Conservation (phyloP, 2,113 vertebrate genomes). For the Pelusios castaneus region DNA sequence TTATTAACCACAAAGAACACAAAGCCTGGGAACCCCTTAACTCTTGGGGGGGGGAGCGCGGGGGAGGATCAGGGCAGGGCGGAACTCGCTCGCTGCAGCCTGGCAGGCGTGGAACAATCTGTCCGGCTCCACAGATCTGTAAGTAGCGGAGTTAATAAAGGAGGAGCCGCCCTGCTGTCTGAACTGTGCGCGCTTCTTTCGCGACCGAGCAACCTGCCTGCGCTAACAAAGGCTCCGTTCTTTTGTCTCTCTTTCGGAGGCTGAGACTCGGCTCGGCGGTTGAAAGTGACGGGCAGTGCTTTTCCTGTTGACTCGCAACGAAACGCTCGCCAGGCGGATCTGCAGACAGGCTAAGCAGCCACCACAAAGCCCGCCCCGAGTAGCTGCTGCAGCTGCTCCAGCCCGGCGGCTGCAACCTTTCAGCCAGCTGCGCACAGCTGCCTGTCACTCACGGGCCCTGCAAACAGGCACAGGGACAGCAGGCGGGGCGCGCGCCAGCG, state of each 20-base stretch:
- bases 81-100: not conserved
- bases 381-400: fast-evolving
- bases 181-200: not conserved
- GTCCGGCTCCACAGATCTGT: not conserved
- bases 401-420: not conserved
- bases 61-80: fast-evolving
- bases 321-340: not conserved
- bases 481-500: not conserved
- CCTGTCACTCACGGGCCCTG: not conserved
- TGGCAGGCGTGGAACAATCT: fast-evolving
- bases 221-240: not conserved
- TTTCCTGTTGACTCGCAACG: not conserved
- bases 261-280: no score
- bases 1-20: not conserved
- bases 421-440: not conserved
- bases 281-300: not conserved
- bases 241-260: not conserved
- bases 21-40: not conserved
- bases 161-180: conserved; percentile 3
- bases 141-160: conserved; percentile 39
- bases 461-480: not conserved
- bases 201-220: not conserved
- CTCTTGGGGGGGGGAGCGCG: not conserved
- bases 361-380: fast-evolving
- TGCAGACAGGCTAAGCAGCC: not conserved